These are phyloP conservation scores for Prorops nasuta DNA, from an alignment of 1,140 invertebrate genomes.

Conservation along the genomic window DNA sequence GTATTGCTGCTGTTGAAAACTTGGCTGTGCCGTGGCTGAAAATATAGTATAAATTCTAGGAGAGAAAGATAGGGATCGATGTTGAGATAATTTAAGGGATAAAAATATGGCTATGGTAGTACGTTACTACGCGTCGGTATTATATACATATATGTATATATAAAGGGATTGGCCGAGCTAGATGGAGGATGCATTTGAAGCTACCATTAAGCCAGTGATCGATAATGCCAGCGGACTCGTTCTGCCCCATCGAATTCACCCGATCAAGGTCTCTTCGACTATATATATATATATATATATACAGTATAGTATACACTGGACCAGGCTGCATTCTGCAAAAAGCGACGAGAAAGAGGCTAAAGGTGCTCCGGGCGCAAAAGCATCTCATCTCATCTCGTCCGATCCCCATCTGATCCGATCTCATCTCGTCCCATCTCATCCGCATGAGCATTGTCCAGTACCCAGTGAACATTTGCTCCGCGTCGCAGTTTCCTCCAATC, in stretches of 20 bases:
- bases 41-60: too few relatives aligned
- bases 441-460: too few relatives aligned
- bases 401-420: too few relatives aligned
- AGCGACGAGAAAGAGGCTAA: slow-evolving; percentile 18
- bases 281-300: too few relatives aligned
- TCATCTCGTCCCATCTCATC: too few relatives aligned
- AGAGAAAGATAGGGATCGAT: slow-evolving; percentile 9
- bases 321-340: slow-evolving; percentile 30
- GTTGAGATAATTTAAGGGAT: neutral
- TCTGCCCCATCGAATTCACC: slow-evolving; percentile 38
- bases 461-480: too few relatives aligned
- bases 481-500: too few relatives aligned
- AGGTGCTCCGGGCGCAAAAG: slow-evolving; percentile 10
- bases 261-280: slow-evolving; percentile 40
- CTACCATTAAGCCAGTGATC: slow-evolving; percentile 49
- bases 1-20: too few relatives aligned
- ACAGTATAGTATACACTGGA: too few relatives aligned
- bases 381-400: neutral
- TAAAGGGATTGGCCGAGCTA: slow-evolving; percentile 35
- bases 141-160: slow-evolving; percentile 18
- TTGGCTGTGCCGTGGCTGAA: too few relatives aligned
- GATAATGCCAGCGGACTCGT: slow-evolving; percentile 48
- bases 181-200: slow-evolving; percentile 47
- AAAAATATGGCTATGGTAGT: neutral
- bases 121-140: slow-evolving; percentile 1